Evolutionary conservation across 2,797 vertebrate species (phyloP).

Genomic region (Cygnus olor): DNA sequence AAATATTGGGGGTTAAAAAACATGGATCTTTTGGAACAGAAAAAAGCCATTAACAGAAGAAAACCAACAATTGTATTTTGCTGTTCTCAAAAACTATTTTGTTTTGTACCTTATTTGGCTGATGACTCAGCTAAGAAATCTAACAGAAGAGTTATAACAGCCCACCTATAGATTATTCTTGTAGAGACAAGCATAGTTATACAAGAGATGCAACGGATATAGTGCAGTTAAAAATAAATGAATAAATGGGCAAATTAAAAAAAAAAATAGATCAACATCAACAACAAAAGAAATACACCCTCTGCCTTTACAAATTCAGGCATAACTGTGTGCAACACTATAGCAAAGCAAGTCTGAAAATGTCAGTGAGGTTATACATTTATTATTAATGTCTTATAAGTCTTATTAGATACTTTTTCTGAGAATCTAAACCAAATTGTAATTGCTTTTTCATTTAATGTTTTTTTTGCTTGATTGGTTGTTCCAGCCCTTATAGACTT

Average conservation of each 20-base stretch:
- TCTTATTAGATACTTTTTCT: not conserved
- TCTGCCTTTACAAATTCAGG: not conserved
- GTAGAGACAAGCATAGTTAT: not conserved
- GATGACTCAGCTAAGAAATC: not conserved
- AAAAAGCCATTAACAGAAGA: not conserved
- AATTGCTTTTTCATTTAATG: not conserved
- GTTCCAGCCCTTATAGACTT: not conserved
- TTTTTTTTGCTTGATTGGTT: too few species aligned
- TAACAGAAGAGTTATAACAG: not conserved
- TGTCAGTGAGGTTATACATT: not conserved
- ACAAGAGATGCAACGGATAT: not conserved
- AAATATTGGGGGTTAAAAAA: not conserved
- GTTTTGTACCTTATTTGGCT: not conserved
- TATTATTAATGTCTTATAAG: not conserved
- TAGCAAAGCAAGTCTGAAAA: not conserved
- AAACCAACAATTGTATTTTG: not conserved
- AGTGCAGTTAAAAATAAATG: not conserved
- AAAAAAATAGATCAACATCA: not conserved
- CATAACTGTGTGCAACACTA: not conserved
- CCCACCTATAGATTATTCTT: not conserved
- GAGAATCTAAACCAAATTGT: not conserved
- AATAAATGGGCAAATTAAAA: not conserved
- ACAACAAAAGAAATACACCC: too few species aligned
- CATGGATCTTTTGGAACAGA: not conserved
- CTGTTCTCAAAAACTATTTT: not conserved